Base-by-base conservation (phyloP, 2,888 invertebrate species). In the Tiliacea citrago region DNA sequence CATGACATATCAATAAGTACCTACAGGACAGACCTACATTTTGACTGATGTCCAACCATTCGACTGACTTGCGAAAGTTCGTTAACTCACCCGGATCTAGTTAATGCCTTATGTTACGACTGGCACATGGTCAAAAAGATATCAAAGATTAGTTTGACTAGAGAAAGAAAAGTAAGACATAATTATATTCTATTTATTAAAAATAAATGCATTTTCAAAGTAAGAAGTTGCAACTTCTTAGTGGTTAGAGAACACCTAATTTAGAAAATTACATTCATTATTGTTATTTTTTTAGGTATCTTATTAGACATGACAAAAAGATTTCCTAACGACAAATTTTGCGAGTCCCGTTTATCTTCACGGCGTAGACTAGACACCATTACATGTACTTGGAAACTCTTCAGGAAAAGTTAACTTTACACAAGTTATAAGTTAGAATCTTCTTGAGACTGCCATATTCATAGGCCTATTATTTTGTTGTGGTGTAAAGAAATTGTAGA, bases 381-480 rank as follows among this genome's bases (percentile, higher is more conserved):
- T 47, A 35, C n/a, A n/a, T 45, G 18, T 49, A 35, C n/a, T n/a
- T 42, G 18, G 13, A 39, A 74, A 66, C 7, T 24, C 12, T 74
- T 35, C 6, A 60, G 51, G 21, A 39, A 60, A 58, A 24, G 10
- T 29, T 21, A 47, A 13, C 35, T 12, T 55, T 42, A 29, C 2
- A 73, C 16, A 6, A 35, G n/a, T n/a, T 10, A 18, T 39, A 68
- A 16, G 10, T 16, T 57, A 7, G 18, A 21, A 45, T 55, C 42
- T 29, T 58, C 2, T 65, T n/a, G 2, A 45, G 1, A 8, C 9
- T 35, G 13, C 21, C 2, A 49, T 62, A 12, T 49, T 10, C 76
- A 88, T 88, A 66, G 89, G 88, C 21, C 79, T 89, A 75, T 77
- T 90, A 73, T 85, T 89, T 82, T 61, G 85, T 73, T 88, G 91